Conservation (phyloP, 2,888 invertebrate genomes). For the Acanthosepion lycidas region DNA sequence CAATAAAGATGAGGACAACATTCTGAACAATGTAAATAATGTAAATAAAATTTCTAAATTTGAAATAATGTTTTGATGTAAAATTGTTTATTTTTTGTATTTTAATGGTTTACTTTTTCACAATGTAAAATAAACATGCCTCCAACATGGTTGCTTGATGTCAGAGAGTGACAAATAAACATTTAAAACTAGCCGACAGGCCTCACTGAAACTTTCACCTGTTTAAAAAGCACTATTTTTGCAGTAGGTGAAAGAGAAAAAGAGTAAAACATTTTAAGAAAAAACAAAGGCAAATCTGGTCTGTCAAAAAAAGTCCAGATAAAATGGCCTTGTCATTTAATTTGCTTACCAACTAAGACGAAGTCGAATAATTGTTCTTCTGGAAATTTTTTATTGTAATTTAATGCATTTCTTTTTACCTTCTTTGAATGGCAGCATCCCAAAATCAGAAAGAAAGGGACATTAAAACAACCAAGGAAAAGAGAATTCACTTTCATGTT, state of each 20-base stretch:
- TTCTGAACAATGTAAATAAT: too few species aligned
- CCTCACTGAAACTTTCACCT: not conserved
- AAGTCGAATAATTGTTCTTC: not conserved
- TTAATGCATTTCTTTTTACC: not conserved
- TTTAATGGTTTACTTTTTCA: not conserved
- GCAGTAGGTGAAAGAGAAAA: not conserved
- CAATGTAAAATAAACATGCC: not conserved
- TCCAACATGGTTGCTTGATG: not conserved
- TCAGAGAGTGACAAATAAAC: not conserved
- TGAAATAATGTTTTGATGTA: too few species aligned
- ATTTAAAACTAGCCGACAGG: not conserved
- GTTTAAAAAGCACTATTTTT: conserved; percentile 1
- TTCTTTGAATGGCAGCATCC: not conserved
- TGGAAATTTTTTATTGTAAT: not conserved
- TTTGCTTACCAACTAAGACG: not conserved
- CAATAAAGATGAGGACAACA: too few species aligned
- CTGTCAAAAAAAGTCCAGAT: not conserved
- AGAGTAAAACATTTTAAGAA: not conserved
- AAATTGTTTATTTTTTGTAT: too few species aligned
- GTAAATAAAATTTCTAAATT: too few species aligned
- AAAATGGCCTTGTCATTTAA: not conserved
- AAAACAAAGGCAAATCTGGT: not conserved
- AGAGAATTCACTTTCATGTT: not conserved
- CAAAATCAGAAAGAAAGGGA: not conserved
- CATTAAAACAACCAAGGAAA: not conserved